Conservation (phyloP, 2,888 invertebrate genomes). For the Alloplasta piceator region DNA sequence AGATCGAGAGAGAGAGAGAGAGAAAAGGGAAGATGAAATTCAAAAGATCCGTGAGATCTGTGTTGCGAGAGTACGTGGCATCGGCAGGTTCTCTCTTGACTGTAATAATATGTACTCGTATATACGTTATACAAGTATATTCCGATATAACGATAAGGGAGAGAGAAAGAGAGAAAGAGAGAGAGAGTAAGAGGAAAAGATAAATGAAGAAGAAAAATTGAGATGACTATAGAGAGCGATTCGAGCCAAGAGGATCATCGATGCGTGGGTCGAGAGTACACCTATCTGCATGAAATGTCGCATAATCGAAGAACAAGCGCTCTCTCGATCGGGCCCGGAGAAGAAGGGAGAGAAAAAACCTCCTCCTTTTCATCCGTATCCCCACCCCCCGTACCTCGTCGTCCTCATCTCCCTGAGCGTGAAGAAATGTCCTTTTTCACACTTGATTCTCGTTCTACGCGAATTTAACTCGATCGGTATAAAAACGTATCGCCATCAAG, state of each 20-base stretch:
- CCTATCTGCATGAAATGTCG: constrained; percentile 72
- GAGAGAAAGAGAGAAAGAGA: constrained; percentile 13
- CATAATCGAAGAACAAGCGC: constrained; percentile 70
- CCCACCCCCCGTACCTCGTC: constrained; percentile 45
- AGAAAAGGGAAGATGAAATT: constrained; percentile 40
- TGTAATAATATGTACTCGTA: constrained; percentile 48
- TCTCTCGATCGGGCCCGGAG: constrained; percentile 44
- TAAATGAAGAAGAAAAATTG: background rate
- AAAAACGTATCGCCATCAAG: constrained; percentile 13
- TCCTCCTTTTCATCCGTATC: constrained; percentile 57
- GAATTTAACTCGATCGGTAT: constrained; percentile 49
- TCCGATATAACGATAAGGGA: constrained; percentile 1
- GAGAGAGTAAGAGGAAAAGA: background rate
- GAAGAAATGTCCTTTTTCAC: constrained; percentile 9
- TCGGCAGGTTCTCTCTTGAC: constrained; percentile 57
- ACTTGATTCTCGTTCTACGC: constrained; percentile 33
- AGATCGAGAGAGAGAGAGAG: constrained; percentile 20
- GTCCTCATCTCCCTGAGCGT: constrained; percentile 43
- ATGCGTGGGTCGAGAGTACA: constrained; percentile 72
- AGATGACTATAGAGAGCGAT: constrained; percentile 52
- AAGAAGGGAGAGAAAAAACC: constrained; percentile 47
- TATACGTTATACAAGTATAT: constrained; percentile 5
- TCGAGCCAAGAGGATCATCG: constrained; percentile 61
- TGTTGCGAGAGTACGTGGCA: constrained; percentile 48
- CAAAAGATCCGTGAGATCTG: constrained; percentile 39